Evolutionary conservation across 2,797 vertebrate species (phyloP), one percentile per base, ranked within the genome.

Genomic region (Corythornis leucogaster): DNA sequence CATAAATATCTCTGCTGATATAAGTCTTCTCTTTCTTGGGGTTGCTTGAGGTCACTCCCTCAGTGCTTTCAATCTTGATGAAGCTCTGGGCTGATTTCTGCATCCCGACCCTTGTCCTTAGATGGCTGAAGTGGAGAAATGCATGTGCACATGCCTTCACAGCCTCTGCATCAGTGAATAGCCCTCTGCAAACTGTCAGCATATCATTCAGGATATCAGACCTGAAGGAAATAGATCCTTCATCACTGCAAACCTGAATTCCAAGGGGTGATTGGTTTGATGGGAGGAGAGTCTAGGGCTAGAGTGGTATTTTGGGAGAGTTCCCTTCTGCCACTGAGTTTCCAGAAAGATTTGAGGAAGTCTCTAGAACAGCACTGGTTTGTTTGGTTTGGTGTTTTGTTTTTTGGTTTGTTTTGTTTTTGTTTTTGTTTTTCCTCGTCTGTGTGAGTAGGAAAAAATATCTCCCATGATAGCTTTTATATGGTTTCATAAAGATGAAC

Each of bases 241-340:
- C 42, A 8, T 21, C 0, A 0, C 33, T 30, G 15, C 6, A 26
- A 15, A 5, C 16, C 35, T 15, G 9, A 45, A 15, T 53, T 89
- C n/a, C 22, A 1, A 4, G 50, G 24, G 3, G 4, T 54, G 21
- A 31, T 31, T 1, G 0, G 9, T 20, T 54, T 2, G 1, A 22
- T 63, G 53, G 15, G 33, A 66, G 30, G 48, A 10, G 7, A 5
- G 3, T n/a, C 12, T n/a, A 4, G 51, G 28, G 38, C 35, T 45
- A 11, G 48, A 50, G 21, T 1, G 11, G 2, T 62, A 28, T 9
- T 20, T 26, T 43, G 20, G 42, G 66, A 57, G 11, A 20, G 9
- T n/a, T 33, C 1, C 19, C 20, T 8, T 38, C 15, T 54, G 75
- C 6, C 8, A 5, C 1, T 45, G 61, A 40, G 46, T 30, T 46